Percentiles rank a stretch among this genome's conserved stretches.
phyloP scores from a whole-genome alignment of 2,113 vertebrate species.

The Cinclus mexicanus region DNA sequence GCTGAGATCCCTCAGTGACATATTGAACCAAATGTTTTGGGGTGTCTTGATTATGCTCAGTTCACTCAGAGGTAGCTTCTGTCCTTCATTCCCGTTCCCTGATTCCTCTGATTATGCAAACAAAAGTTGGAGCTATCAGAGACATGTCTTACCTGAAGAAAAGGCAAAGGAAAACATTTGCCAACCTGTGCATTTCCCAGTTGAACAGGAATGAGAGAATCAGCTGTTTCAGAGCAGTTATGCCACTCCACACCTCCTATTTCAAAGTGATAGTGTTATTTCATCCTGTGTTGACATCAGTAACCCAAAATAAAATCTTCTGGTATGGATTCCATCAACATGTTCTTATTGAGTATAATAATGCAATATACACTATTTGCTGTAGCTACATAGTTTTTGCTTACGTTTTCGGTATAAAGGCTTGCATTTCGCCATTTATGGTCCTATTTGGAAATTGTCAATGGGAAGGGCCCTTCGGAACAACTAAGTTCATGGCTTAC shows the following conservation, averaged over 20 bases:
- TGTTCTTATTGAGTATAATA: neutral
- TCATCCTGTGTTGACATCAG: neutral
- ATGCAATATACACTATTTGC: neutral
- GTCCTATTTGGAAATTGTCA: neutral
- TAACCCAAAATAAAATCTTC: neutral
- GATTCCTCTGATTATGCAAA: neutral
- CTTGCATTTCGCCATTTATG: neutral
- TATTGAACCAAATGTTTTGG: neutral
- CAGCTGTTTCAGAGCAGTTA: neutral
- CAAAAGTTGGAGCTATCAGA: neutral
- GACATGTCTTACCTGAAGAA: neutral
- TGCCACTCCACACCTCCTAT: rapidly evolving
- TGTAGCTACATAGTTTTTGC: neutral
- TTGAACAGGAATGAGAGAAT: neutral
- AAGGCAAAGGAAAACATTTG: neutral
- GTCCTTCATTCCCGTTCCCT: neutral
- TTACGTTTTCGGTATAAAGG: neutral
- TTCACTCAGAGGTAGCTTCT: neutral
- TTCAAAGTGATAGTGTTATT: neutral
- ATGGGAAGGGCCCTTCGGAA: neutral
- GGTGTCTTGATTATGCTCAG: neutral
- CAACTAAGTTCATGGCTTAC: neutral
- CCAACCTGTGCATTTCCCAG: neutral
- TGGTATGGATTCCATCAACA: neutral
- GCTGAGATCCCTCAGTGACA: neutral